Percentiles rank a stretch among this genome's conserved stretches.
Conservation (phyloP, 1,140 invertebrate genomes). For the Drosophila nigromelanica region DNA sequence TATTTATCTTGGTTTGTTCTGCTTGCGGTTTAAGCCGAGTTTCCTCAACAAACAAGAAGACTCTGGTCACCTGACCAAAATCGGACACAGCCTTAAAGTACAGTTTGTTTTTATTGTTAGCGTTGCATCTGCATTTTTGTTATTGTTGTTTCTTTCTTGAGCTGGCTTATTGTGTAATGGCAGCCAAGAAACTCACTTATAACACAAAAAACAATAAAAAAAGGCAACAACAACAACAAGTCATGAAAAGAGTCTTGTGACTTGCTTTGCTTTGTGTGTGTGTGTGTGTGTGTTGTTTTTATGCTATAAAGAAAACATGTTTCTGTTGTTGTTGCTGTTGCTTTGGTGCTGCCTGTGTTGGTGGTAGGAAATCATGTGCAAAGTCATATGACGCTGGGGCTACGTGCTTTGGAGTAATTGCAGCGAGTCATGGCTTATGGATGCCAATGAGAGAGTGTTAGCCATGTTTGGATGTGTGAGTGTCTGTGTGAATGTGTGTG, state of each 20-base stretch:
- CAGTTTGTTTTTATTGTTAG: slow-evolving; percentile 6
- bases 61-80: background rate
- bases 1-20: background rate
- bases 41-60: slow-evolving; percentile 7
- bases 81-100: slow-evolving; percentile 3
- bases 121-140: slow-evolving; percentile 29
- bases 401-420: slow-evolving; percentile 75
- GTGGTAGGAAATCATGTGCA: slow-evolving; percentile 80
- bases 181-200: slow-evolving; percentile 56
- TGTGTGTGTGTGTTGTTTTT: slow-evolving; percentile 43
- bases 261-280: slow-evolving; percentile 36
- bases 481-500: background rate
- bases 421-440: slow-evolving; percentile 63
- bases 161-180: slow-evolving; percentile 51
- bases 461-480: slow-evolving; percentile 14
- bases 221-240: slow-evolving; percentile 29
- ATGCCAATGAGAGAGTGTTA: slow-evolving; percentile 31
- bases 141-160: slow-evolving; percentile 10
- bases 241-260: slow-evolving; percentile 45
- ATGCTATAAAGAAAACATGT: slow-evolving; percentile 51
- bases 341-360: slow-evolving; percentile 48
- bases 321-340: slow-evolving; percentile 25
- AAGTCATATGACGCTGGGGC: slow-evolving; percentile 74
- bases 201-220: slow-evolving; percentile 47
- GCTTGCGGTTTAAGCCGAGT: background rate